Conservation (phyloP, 2,888 invertebrate species). For the Anthrax anthrax region DNA sequence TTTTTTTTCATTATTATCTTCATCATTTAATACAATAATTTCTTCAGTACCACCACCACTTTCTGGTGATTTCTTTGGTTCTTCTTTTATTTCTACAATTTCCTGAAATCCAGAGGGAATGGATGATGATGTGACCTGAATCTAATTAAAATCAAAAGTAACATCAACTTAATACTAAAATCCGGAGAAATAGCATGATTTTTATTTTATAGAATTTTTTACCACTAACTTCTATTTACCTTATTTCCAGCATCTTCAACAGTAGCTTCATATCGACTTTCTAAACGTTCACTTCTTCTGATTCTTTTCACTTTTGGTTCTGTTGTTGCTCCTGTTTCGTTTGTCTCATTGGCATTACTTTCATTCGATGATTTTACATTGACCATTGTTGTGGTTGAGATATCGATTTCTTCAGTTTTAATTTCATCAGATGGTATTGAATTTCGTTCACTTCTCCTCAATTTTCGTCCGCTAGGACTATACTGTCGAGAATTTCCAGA, state of each 20-base stretch:
- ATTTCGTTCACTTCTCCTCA: constrained; percentile 5
- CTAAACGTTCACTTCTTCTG: constrained; percentile 28
- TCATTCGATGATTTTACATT: not conserved
- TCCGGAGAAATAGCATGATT: too few relatives aligned
- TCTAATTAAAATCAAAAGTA: not conserved
- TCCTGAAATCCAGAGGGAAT: not conserved
- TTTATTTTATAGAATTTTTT: too few relatives aligned
- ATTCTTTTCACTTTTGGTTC: constrained; percentile 19
- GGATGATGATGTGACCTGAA: not conserved
- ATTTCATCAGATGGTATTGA: not conserved
- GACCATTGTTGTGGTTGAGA: too few relatives aligned
- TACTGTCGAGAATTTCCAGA: not conserved
- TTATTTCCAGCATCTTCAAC: constrained; percentile 6
- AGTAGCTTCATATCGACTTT: constrained; percentile 24
- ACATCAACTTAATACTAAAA: too few relatives aligned
- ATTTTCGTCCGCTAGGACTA: not conserved
- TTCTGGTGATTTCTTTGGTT: constrained; percentile 1
- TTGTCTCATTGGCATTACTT: not conserved
- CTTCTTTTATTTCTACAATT: not conserved
- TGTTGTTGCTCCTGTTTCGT: not conserved
- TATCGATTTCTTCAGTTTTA: not conserved
- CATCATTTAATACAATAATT: not conserved
- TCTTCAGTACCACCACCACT: constrained; percentile 2
- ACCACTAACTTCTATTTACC: not conserved
- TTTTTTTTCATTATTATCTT: not conserved